Conservation (phyloP, 2,797 vertebrate genomes). For the Myiothlypis coronata region DNA sequence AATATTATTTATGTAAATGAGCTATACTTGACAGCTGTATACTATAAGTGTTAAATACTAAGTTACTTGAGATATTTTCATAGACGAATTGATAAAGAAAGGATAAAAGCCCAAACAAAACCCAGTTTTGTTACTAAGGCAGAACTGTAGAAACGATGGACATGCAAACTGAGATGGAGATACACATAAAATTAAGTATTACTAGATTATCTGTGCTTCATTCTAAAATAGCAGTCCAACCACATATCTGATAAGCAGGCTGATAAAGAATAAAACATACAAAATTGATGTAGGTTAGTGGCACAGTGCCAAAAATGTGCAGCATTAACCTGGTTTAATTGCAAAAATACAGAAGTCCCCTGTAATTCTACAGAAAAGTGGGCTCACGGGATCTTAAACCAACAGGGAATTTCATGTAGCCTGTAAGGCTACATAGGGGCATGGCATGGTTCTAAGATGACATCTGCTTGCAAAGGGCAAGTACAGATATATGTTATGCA, state of each 20-base stretch:
- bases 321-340: not conserved
- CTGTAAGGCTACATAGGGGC: not conserved
- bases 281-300: not conserved
- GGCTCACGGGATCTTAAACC: not conserved
- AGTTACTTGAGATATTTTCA: not conserved
- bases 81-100: not conserved
- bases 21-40: not conserved
- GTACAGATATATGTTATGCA: not conserved
- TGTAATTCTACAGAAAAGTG: not conserved
- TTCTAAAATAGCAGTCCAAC: not conserved
- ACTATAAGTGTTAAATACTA: not conserved
- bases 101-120: not conserved
- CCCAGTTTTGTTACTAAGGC: not conserved
- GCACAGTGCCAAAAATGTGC: not conserved
- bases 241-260: not conserved
- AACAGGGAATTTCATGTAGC: not conserved
- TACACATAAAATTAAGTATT: not conserved
- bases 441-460: not conserved
- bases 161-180: not conserved
- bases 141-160: not conserved
- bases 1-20: not conserved
- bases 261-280: not conserved
- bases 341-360: not conserved
- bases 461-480: not conserved
- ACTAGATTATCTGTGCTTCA: not conserved